These are phyloP conservation scores for Eolophus roseicapilla DNA, from an alignment of 2,113 vertebrate species.

Conservation along the genomic window DNA sequence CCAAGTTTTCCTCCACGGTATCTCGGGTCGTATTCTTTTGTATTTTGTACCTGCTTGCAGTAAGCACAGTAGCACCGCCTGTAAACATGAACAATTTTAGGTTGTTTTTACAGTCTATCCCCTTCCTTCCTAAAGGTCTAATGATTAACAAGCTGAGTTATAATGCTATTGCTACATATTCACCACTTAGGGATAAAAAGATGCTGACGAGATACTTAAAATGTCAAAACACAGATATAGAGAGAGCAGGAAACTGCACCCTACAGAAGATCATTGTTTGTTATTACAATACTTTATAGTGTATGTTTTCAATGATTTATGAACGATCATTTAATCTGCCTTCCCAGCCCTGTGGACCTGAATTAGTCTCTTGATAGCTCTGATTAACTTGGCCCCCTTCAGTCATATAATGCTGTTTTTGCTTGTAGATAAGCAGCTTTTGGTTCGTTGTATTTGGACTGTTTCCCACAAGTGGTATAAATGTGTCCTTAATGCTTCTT, in stretches of 20 bases:
- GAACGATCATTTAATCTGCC: not conserved
- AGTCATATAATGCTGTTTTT: constrained; percentile 32
- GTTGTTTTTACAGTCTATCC: constrained; percentile 27
- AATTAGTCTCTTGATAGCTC: constrained; percentile 45
- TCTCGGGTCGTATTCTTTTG: not conserved
- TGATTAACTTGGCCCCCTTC: constrained; percentile 43
- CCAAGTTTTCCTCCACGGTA: not conserved
- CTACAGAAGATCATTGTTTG: constrained; percentile 17
- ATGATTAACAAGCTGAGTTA: not conserved
- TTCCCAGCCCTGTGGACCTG: constrained; percentile 30
- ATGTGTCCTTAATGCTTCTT: constrained; percentile 74
- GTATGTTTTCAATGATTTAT: constrained; percentile 28
- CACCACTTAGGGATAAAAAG: not conserved
- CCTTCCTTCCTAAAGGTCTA: constrained; percentile 42
- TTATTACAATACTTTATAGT: not conserved
- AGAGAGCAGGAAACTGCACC: constrained; percentile 46
- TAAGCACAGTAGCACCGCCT: not conserved
- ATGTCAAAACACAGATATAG: constrained; percentile 30
- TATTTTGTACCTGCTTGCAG: not conserved
- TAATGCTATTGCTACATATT: not conserved
- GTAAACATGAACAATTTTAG: not conserved
- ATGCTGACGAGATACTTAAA: constrained; percentile 30
- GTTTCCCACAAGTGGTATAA: constrained; percentile 73
- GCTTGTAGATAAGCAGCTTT: constrained; percentile 68
- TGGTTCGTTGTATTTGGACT: constrained; percentile 73